These are phyloP conservation scores for Rhopalosiphum nymphaeae DNA, from an alignment of 2,888 invertebrate genomes.

Conservation along the genomic window DNA sequence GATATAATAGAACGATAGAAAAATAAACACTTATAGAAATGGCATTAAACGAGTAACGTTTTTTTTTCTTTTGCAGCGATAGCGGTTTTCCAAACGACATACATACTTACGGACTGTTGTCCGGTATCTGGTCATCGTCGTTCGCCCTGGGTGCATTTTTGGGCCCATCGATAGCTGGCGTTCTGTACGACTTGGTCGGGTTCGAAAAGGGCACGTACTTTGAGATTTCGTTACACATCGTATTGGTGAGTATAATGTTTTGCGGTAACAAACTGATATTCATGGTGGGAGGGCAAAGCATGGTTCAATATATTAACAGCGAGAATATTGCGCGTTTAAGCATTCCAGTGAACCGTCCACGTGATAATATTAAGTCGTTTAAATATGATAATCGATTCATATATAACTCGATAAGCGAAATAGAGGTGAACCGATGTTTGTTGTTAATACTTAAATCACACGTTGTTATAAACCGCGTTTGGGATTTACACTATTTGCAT, in stretches of 20 bases:
- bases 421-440: not conserved
- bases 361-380: not conserved
- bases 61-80: conserved; percentile 66
- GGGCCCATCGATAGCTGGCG: conserved; percentile 71
- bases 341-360: not conserved
- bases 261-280: not conserved
- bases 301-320: not conserved
- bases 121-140: conserved; percentile 74
- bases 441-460: not conserved
- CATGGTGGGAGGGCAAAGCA: not conserved
- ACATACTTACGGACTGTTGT: conserved; percentile 74
- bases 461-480: not conserved
- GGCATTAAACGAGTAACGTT: not conserved
- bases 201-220: conserved; percentile 70
- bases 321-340: not conserved
- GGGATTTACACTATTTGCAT: not conserved
- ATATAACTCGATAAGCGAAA: not conserved
- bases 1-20: not conserved
- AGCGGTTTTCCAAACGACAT: conserved; percentile 73
- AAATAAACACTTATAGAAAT: not conserved
- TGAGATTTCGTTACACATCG: conserved; percentile 69
- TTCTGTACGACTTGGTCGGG: conserved; percentile 70
- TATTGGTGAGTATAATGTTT: conserved; percentile 69
- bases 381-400: not conserved
- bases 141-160: conserved; percentile 73